These are phyloP conservation scores for Nomada fabriciana DNA, from an alignment of 2,888 invertebrate genomes.

Conservation along the genomic window DNA sequence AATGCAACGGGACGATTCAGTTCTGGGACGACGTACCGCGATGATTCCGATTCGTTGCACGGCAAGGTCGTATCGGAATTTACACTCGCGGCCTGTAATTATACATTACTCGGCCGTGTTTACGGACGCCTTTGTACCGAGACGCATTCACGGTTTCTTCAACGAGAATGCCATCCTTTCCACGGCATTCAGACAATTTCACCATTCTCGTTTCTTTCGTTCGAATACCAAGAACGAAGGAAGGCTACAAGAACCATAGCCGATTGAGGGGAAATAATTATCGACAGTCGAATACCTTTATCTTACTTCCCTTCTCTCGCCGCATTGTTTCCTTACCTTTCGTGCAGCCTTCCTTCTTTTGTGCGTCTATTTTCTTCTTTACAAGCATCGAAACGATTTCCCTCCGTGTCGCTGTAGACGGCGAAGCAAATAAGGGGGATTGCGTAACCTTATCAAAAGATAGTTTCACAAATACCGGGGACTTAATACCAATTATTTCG, in stretches of 20 bases:
- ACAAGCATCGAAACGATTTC: slow-evolving; percentile 13
- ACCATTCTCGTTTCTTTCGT: slow-evolving; percentile 37
- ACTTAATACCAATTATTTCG: slow-evolving; percentile 8
- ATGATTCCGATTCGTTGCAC: slow-evolving; percentile 11
- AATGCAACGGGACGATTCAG: neutral
- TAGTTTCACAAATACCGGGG: neutral
- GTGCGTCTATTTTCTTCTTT: neutral
- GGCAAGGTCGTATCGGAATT: slow-evolving; percentile 58
- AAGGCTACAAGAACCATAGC: slow-evolving; percentile 10
- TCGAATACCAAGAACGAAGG: neutral
- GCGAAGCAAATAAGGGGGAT: neutral
- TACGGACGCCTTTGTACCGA: slow-evolving; percentile 32
- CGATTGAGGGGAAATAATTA: slow-evolving; percentile 38
- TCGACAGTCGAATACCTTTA: slow-evolving; percentile 24
- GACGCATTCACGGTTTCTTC: slow-evolving; percentile 43
- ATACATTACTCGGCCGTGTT: slow-evolving; percentile 39
- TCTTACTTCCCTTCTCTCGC: neutral
- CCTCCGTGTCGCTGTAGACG: neutral
- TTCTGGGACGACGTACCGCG: slow-evolving; percentile 3
- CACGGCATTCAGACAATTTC: slow-evolving; percentile 36
- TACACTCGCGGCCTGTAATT: slow-evolving; percentile 45
- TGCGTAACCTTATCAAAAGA: slow-evolving; percentile 26
- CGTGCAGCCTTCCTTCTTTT: neutral
- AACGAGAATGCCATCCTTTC: slow-evolving; percentile 30
- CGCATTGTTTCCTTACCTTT: neutral